Evolutionary conservation across 2,113 vertebrate genomes (phyloP), one percentile per base, ranked within the genome.

Genomic region (Marmota flaviventris): DNA sequence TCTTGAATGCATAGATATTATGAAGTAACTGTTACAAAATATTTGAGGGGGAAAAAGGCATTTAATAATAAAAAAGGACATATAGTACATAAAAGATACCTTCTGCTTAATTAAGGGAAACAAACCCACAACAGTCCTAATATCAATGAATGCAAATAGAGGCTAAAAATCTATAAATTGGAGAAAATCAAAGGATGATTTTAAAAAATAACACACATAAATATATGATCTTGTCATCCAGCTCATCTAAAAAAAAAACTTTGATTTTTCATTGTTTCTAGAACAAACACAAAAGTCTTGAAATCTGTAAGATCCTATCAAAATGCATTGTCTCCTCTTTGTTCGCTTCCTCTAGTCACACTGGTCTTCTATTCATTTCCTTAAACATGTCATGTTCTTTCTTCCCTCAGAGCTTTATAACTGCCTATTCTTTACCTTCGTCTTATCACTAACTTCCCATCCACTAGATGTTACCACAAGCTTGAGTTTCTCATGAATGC

Each of bases 151-250:
- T n/a, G 5, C 72, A 53, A 89, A 83, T 0, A 61, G 4, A 81
- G 85, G 92, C 56, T 70, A 79, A 78, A 96, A 93, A 89, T n/a
- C 37, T 91, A 90, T 69, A 42, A 97, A 92, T 69, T 72, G 72
- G 4, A 94, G 16, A 77, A 0, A n/a, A 29, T 67, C 39, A 85
- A 97, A 94, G 75, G 4, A 27, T 61, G 48, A 89, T 70, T 56
- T 24, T 79, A 81, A 94, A 72, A 82, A 61, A 89, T 5, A 48
- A 82, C 48, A 91, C 10, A 65, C 8, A 65, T 27, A 92, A 67
- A 78, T 63, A 95, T 22, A 95, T 22, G 67, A 82, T 76, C 39
- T 63, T 8, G 65, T 95, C 39, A 70, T 20, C 53, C 39, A 67
- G n/a, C 11, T 32, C 75, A 67, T 8, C 34, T 61, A 76, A 69